A percentile compares a stretch with the other conserved stretches of the same genome.
Conservation (phyloP, 2,113 vertebrate species). For the Paramormyrops kingsleyae region DNA sequence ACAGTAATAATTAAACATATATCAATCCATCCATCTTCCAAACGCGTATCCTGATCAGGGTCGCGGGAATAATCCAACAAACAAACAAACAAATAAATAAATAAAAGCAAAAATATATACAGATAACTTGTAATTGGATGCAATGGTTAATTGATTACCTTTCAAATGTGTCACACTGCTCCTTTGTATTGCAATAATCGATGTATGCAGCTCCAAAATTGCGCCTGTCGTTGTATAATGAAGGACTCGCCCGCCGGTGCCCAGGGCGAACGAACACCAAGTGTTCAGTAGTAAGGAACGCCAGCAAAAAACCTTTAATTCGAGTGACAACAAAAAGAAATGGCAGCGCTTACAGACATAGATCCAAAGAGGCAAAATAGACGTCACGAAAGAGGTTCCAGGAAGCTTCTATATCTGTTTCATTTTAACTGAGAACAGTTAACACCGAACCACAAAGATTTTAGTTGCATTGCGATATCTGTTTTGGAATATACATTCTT, state of each 20-base stretch:
- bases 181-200: constrained; percentile 10
- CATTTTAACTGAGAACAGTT: neutral
- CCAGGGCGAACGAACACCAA: constrained; percentile 3
- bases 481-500: neutral
- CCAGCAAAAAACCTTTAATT: constrained; percentile 7
- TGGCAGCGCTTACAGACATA: constrained; percentile 8
- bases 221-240: constrained; percentile 8
- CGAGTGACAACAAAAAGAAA: constrained; percentile 15
- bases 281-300: constrained; percentile 8
- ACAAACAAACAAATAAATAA: neutral
- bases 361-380: constrained; percentile 1
- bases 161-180: constrained; percentile 5
- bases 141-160: constrained; percentile 10
- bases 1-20: neutral
- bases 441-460: neutral
- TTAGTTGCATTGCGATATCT: neutral
- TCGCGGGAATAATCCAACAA: neutral
- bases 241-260: neutral
- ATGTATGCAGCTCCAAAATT: constrained; percentile 9
- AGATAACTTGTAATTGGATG: constrained; percentile 1
- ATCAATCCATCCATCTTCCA: neutral
- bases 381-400: neutral
- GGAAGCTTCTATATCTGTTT: neutral
- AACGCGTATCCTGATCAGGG: neutral
- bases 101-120: neutral